Base-by-base conservation (phyloP, 35 echinoderm and acorn worm genomes). In the Ophiothrix spiculata region DNA sequence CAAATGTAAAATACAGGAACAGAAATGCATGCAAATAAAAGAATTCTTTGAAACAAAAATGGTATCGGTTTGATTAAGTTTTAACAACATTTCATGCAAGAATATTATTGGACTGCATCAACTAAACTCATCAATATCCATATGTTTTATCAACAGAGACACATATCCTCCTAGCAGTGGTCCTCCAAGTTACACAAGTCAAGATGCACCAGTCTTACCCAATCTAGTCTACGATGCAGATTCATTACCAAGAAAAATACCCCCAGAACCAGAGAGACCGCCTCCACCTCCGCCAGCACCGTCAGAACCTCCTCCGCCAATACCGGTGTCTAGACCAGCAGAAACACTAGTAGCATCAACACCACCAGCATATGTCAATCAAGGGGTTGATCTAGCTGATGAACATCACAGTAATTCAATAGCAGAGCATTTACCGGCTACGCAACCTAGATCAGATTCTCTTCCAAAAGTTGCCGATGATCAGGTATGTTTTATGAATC, bases 101-200 rank as follows among this genome's bases (percentile, higher is more conserved):
- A n/a, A n/a, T n/a, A n/a, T n/a, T n/a, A n/a, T n/a, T n/a, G n/a
- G n/a, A n/a, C n/a, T n/a, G n/a, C n/a, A n/a, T n/a, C n/a, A n/a
- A n/a, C n/a, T 49, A 49, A 6, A 10, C 19, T 49, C 42, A 49
- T 19, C 42, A 49, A 10, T 19, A 49, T 19, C 42, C 42, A 49
- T 49, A 10, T 49, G n/a, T n/a, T n/a, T n/a, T n/a, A n/a, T n/a
- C n/a, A n/a, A 49, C 19, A 49, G 42, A 19, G 42, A 38, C 32
- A 82, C 21, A 31, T 46, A 39, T 82, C 80, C 80, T 31, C 49
- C 80, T 3, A 45, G 80, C 38, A 82, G 80, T 45, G 80, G 80
- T 12, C 80, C 80, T 0, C 80, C 80, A 49, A 82, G 80, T 49
- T 82, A 82, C 40, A 42, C 80, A 1, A 82, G 80, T 45, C 40